Evolutionary conservation across 2,888 invertebrate species (phyloP).

Genomic region (Clivina fossor): DNA sequence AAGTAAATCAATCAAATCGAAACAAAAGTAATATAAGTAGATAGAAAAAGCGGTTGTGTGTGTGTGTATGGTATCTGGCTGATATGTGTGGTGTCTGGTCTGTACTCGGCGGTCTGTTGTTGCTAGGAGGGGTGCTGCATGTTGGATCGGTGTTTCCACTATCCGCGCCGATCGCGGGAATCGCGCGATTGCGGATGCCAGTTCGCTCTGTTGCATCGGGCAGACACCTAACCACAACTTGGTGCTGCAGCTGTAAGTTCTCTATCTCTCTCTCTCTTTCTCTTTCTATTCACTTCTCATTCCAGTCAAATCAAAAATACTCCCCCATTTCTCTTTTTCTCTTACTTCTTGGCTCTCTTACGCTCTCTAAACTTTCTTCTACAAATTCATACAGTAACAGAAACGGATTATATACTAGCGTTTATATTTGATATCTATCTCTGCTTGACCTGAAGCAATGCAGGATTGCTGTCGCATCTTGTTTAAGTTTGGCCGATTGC

Average conservation of each 20-base stretch:
- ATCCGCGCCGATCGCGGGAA: constrained; percentile 71
- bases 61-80: background rate
- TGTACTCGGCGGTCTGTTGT: constrained; percentile 40
- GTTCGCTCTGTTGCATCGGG: constrained; percentile 86
- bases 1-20: too few relatives aligned
- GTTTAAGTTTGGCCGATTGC: too few relatives aligned
- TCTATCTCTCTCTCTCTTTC: constrained; percentile 14
- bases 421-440: too few relatives aligned
- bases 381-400: too few relatives aligned
- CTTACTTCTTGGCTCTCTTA: too few relatives aligned
- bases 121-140: constrained; percentile 77
- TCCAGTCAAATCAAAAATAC: too few relatives aligned
- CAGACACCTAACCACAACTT: constrained; percentile 63
- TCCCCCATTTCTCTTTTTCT: background rate
- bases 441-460: too few relatives aligned
- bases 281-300: too few relatives aligned
- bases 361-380: background rate
- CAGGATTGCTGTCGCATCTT: too few relatives aligned
- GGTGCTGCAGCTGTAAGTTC: constrained; percentile 30
- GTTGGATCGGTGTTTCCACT: constrained; percentile 87
- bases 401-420: too few relatives aligned
- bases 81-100: constrained; percentile 1
- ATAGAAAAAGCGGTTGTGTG: too few relatives aligned
- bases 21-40: too few relatives aligned
- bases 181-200: constrained; percentile 88